Evolutionary conservation across 2,797 vertebrate species (phyloP).

Genomic region (Gouania willdenowi): DNA sequence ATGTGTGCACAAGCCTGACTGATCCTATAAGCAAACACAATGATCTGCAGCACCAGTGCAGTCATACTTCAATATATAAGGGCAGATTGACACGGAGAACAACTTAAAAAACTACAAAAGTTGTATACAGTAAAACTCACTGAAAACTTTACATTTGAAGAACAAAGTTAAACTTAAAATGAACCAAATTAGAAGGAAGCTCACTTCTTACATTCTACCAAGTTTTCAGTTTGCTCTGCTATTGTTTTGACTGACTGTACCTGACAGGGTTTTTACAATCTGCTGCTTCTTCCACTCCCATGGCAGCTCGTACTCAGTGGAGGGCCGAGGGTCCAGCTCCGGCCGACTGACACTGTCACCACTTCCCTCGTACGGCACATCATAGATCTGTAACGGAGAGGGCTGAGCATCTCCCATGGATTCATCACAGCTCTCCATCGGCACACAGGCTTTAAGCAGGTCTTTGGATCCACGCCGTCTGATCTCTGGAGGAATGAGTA

Average conservation of each 20-base stretch:
- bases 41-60: too few species aligned
- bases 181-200: too few species aligned
- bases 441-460: conserved; percentile 82
- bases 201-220: too few species aligned
- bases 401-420: conserved; percentile 43
- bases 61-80: conserved; percentile 13
- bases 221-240: too few species aligned
- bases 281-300: conserved; percentile 97
- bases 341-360: conserved; percentile 65
- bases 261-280: conserved; percentile 85
- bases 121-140: too few species aligned
- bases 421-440: conserved; percentile 66
- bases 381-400: conserved; percentile 79
- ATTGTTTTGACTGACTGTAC: too few species aligned
- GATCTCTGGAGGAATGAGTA: too few species aligned
- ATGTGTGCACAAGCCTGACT: conserved; percentile 26
- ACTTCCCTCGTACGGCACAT: conserved; percentile 81
- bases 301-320: conserved; percentile 86
- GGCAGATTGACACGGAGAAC: background rate
- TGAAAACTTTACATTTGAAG: too few species aligned
- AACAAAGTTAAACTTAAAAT: too few species aligned
- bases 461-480: conserved; percentile 90
- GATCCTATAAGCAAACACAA: conserved; percentile 24
- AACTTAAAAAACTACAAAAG: too few species aligned
- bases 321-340: conserved; percentile 79